Percentiles rank a stretch among this genome's conserved stretches.
Conservation (phyloP, 2,888 invertebrate genomes). For the Pseudococcus viburni region DNA sequence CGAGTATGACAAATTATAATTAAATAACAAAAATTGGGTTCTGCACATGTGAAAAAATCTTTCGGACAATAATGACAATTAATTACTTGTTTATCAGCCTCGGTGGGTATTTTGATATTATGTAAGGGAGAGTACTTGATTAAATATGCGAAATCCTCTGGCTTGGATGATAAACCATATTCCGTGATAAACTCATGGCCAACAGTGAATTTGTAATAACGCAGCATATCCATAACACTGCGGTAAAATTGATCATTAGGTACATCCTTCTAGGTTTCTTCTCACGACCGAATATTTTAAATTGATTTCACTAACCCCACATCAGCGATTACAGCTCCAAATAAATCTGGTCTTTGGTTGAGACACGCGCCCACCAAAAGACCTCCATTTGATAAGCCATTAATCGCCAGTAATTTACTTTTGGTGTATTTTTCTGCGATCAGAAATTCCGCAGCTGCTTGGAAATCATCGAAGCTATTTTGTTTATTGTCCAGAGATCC, state of each 20-base stretch:
- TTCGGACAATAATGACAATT: too few species aligned
- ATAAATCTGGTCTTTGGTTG: conserved; percentile 95
- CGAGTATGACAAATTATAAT: too few species aligned
- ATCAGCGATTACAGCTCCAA: conserved; percentile 92
- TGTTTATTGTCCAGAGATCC: conserved; percentile 94
- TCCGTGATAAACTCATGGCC: conserved; percentile 85
- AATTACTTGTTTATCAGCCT: too few species aligned
- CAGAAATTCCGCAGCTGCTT: conserved; percentile 90
- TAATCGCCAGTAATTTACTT: conserved; percentile 84
- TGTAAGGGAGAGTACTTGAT: conserved; percentile 94
- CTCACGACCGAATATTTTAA: too few species aligned
- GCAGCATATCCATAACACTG: conserved; percentile 83
- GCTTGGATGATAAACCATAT: conserved; percentile 80
- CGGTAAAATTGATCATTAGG: conserved; percentile 67
- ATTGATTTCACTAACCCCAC: conserved; percentile 81
- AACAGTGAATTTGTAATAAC: conserved; percentile 98
- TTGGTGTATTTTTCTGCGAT: conserved; percentile 84
- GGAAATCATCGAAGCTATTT: conserved; percentile 98
- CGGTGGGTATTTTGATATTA: conserved; percentile 73
- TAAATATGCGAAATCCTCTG: conserved; percentile 88
- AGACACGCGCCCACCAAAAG: conserved; percentile 94
- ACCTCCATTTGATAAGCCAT: conserved; percentile 95
- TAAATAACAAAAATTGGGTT: too few species aligned
- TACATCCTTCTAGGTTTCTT: conserved; percentile 54
- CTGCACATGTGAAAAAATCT: neutral